Base-by-base conservation (phyloP, 1,140 invertebrate species). In the Drosophila pruinosa region DNA sequence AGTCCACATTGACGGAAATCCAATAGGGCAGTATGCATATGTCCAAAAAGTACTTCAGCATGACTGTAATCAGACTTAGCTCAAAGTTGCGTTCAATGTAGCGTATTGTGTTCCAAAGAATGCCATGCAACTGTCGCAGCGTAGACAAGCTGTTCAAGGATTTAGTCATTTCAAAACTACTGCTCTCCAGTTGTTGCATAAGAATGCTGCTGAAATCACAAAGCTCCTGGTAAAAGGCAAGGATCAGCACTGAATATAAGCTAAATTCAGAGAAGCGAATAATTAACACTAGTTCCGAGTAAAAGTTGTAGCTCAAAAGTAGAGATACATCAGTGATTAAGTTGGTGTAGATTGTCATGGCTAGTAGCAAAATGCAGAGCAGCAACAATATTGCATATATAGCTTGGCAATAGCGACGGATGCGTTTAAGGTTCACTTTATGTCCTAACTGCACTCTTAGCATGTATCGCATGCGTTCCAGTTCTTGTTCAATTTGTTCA, bases 21-120 rank as follows among this genome's bases (percentile, higher is more conserved):
- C 81, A 86, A 34, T 81, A 86, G 7, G 74, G 73, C 54, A 81
- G 0, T 0, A 64, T 19, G 0, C 67, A 43, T 0, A 36, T 62
- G 10, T 88, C 77, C 41, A 78, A 14, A 22, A 86, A 81, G 4
- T 48, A 47, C 38, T 69, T 86, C 0, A 81, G 1, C 28, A 75
- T 14, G n/a, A 69, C 3, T 0, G 8, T 6, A 1, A 72, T 39
- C 10, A 88, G 24, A 19, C 81, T 88, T 0, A 71, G 41, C 2
- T 31, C 17, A n/a, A 86, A 86, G 41, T 75, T 58, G 1, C 3
- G 4, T 17, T 86, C 82, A 2, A 86, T 28, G 0, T 17, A 22
- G 1, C 82, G 63, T 1, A 75, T 34, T 2, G 67, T 43, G 36
- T 67, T 36, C 82, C 81, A 86, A 0, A 86, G 47, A 4, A 50